Base-by-base conservation (phyloP, 2,888 invertebrate genomes). In the Homarus gammarus region DNA sequence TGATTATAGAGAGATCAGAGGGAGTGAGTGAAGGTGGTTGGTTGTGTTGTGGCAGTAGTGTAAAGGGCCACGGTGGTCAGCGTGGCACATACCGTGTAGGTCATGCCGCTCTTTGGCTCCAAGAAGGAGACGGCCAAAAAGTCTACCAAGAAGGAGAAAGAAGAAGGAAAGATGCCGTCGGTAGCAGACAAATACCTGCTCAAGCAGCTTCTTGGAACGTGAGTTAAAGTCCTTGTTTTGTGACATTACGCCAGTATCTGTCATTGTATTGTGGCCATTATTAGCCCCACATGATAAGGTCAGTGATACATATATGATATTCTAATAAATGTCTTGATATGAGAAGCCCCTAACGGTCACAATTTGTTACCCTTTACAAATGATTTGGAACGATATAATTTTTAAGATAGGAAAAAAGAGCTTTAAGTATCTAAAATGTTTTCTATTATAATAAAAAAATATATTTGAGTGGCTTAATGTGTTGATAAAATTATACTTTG, bases 201-300 rank as follows among this genome's bases (percentile, higher is more conserved):
- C 92, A 98, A 98, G 95, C 98, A 98, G 94, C 95, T 98, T 92
- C 95, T 98, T 92, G 98, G 98, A 94, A 98, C 98, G 96, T 96
- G 95, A 96, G 96, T 36, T 31, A 40, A 12, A 15, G 10, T n/a
- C 44, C 40, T 75, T 75, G 40, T 44, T 18, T 40, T 70, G 75
- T 49, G 6, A n/a, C n/a, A 73, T 73, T 15, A 22, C 44, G 75
- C 12, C 44, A 44, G 44, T 44, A 44, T 44, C 6, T 8, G 12
- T 44, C 6, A 8, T 8, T 5, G 44, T 44, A 44, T 5, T 44
- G 44, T 44, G 44, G 44, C 6, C 6, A 12, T n/a, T n/a, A n/a
- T n/a, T n/a, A n/a, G n/a, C n/a, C n/a, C n/a, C n/a, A n/a, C n/a
- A n/a, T n/a, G n/a, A n/a, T n/a, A n/a, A n/a, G n/a, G n/a, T n/a